phyloP scores from a whole-genome alignment of 2,797 vertebrate species.

The Simalia tracyae region DNA sequence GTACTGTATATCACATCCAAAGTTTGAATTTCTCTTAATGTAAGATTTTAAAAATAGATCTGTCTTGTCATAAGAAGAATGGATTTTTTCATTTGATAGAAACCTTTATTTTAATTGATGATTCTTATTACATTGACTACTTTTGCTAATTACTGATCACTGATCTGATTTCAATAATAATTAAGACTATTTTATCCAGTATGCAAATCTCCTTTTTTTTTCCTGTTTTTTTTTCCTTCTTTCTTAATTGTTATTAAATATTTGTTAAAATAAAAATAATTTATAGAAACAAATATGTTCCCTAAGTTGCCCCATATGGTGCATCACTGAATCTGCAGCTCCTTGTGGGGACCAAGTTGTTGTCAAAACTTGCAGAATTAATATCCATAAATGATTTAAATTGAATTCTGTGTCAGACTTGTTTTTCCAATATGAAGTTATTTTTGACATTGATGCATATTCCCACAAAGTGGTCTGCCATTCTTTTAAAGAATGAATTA shows the following conservation, averaged over 20 bases:
- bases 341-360: no score
- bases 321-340: no score
- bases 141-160: neutral
- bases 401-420: neutral
- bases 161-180: neutral
- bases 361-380: neutral
- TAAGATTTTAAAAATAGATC: neutral
- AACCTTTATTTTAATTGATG: neutral
- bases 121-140: neutral
- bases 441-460: neutral
- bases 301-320: no score
- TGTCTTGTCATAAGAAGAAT: neutral
- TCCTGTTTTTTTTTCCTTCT: no score
- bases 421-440: neutral
- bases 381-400: neutral
- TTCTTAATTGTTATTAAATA: no score
- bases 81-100: neutral
- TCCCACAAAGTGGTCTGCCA: neutral
- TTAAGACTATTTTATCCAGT: neutral
- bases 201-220: neutral
- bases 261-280: no score
- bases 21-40: neutral
- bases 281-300: no score
- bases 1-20: neutral
- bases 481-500: neutral